Evolutionary conservation across 2,888 invertebrate species (phyloP).

Genomic region (Noctua janthe): DNA sequence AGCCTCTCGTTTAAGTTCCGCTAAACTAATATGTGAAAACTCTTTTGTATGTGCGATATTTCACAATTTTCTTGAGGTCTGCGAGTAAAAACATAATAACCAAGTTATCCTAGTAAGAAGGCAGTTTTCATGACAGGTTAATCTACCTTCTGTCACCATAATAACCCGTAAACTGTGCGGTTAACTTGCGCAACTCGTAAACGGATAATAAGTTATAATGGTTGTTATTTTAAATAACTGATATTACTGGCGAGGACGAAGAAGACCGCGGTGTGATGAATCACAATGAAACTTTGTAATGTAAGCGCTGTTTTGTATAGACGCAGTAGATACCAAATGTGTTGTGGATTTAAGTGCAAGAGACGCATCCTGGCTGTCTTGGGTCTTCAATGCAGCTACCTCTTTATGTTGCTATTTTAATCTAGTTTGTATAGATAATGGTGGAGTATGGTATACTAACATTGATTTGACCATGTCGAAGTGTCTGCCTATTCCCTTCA

Average conservation of each 20-base stretch:
- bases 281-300: not conserved
- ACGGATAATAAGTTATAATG: slow-evolving; percentile 47
- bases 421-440: not conserved
- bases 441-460: not conserved
- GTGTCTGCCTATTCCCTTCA: not conserved
- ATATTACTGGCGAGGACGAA: slow-evolving; percentile 42
- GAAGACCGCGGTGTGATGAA: slow-evolving; percentile 21
- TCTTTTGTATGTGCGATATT: slow-evolving; percentile 41
- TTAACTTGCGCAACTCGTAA: slow-evolving; percentile 46
- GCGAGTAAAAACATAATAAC: slow-evolving; percentile 27
- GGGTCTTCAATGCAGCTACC: not conserved
- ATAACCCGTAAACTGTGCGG: slow-evolving; percentile 51
- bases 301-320: not conserved
- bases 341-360: not conserved
- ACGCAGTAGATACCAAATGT: not conserved
- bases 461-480: not conserved
- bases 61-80: slow-evolving; percentile 48
- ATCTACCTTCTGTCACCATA: slow-evolving; percentile 41
- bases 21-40: slow-evolving; percentile 62
- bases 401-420: not conserved
- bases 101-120: slow-evolving; percentile 12
- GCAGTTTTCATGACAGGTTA: slow-evolving; percentile 27
- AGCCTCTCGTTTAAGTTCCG: slow-evolving; percentile 55
- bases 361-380: too few species aligned
- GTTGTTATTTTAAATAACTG: slow-evolving; percentile 43